Base-by-base conservation (phyloP, 1,140 invertebrate species). In the Alviniconcha marisindica region DNA sequence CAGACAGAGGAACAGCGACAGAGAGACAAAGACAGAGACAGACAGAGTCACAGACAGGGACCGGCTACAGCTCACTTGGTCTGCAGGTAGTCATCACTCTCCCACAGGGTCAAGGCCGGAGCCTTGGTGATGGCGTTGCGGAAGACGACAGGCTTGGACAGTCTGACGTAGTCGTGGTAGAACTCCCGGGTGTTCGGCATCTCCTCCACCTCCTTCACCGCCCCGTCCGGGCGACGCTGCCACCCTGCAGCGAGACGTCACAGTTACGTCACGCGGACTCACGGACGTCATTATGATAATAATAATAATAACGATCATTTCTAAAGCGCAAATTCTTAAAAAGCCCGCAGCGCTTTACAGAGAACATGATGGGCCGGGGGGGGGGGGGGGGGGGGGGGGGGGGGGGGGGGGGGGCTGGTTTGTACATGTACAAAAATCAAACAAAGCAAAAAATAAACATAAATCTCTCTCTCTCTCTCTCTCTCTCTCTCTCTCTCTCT, bases 31-130 rank as follows among this genome's bases (percentile, higher is more conserved):
- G 10, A 60, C 56, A 60, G 10, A 48, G 10, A 24, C 28, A 40
- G 15, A 51, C 51, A 18, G 21, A 14, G 14, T 28, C 31, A 48
- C 73, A 42, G 21, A 38, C 24, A 38, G 28, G n/a, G n/a, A n/a
- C n/a, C n/a, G n/a, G n/a, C n/a, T n/a, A n/a, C n/a, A n/a, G 74
- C 87, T 85, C 89, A 91, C 90, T 88, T 91, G 42, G 89, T 81
- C 82, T 88, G 89, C 2, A 92, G 79, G 69, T 91, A 90, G 42
- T 86, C 71, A 71, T 92, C 91, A 21, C 87, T 87, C 21, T 84
- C 86, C 89, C 90, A 91, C 21, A 79, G 82, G 28, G 76, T 85
- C 5, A 88, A 78, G 4, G 89, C 87, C 31, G 87, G 85, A 18
- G 81, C 66, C 12, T 89, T 78, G n/a, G 84, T 85, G 7, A 92